Percentiles rank a stretch among this genome's conserved stretches.
These are phyloP conservation scores for Bradypus variegatus DNA, from an alignment of 2,797 vertebrate genomes.

Conservation along the genomic window DNA sequence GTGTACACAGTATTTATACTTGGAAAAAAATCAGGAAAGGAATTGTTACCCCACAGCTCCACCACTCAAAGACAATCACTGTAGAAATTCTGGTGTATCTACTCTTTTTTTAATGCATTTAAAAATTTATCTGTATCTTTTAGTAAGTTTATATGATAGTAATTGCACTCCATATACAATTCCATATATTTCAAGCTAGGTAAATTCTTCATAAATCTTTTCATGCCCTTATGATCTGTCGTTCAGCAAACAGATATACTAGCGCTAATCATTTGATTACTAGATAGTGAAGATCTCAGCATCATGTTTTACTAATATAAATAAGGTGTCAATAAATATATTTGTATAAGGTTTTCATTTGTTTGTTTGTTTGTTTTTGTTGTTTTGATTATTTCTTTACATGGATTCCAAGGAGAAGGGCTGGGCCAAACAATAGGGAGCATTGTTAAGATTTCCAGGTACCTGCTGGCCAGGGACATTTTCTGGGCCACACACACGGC, in stretches of 20 bases:
- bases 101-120: constrained; percentile 60
- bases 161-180: neutral
- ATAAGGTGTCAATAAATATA: neutral
- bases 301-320: neutral
- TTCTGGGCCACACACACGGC: fast-evolving
- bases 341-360: neutral
- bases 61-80: constrained; percentile 52
- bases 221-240: neutral
- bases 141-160: neutral
- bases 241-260: neutral
- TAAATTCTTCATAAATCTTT: neutral
- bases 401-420: neutral
- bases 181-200: neutral
- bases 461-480: neutral
- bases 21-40: neutral
- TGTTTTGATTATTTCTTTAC: neutral
- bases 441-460: neutral
- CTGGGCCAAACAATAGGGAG: neutral
- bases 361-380: too few relatives aligned
- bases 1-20: neutral
- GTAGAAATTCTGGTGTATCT: constrained; percentile 50
- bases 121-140: neutral
- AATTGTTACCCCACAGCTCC: neutral
- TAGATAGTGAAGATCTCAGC: neutral
- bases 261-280: neutral